These are phyloP conservation scores for Chrysolina americana DNA, from an alignment of 2,888 invertebrate genomes.

Conservation along the genomic window DNA sequence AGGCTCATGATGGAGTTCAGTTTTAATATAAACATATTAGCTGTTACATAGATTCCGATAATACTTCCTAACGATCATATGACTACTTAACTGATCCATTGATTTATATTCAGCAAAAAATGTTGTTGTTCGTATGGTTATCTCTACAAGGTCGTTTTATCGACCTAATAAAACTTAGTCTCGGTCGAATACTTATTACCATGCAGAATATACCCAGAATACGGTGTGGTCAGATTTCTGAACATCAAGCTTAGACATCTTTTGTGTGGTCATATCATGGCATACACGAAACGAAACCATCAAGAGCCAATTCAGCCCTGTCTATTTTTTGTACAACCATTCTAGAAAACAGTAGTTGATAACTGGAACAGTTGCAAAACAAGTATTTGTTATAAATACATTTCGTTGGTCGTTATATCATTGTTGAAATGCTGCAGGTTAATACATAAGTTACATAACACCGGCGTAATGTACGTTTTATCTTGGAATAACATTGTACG, in stretches of 20 bases:
- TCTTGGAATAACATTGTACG: not conserved
- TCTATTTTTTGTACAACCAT: not conserved
- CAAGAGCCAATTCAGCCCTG: not conserved
- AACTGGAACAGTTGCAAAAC: constrained; percentile 16
- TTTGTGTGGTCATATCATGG: too few relatives aligned
- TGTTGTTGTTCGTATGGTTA: not conserved
- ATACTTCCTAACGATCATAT: not conserved
- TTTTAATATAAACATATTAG: not conserved
- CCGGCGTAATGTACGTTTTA: constrained; percentile 6
- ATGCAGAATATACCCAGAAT: too few relatives aligned
- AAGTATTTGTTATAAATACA: constrained; percentile 4
- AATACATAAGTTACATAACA: not conserved
- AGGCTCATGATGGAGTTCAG: not conserved
- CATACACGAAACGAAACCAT: too few relatives aligned
- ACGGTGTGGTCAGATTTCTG: too few relatives aligned
- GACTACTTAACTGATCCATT: not conserved
- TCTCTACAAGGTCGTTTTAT: not conserved
- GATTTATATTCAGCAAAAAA: not conserved
- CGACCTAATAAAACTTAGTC: too few relatives aligned
- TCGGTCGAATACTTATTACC: too few relatives aligned
- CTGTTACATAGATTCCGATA: not conserved
- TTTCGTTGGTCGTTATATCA: constrained; percentile 25
- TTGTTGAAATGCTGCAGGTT: constrained; percentile 18
- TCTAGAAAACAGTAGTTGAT: constrained; percentile 16
- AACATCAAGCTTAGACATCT: too few relatives aligned